Evolutionary conservation across 2,888 invertebrate genomes (phyloP).

Genomic region (Diaprepes abbreviatus): DNA sequence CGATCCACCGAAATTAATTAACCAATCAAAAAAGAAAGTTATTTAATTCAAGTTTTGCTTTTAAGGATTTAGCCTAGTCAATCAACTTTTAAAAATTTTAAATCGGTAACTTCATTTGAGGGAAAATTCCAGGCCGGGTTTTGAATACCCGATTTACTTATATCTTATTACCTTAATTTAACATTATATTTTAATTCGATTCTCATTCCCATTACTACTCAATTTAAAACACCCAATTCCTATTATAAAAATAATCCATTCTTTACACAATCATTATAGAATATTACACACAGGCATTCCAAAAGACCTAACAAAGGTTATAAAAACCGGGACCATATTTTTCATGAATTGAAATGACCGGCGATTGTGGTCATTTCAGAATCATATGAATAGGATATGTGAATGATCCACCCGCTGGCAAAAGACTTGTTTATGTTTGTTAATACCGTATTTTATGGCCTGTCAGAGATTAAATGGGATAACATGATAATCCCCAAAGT

Average conservation of each 20-base stretch:
- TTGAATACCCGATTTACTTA: too few species aligned
- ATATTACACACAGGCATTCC: neutral
- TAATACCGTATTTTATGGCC: constrained; percentile 57
- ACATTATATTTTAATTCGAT: too few species aligned
- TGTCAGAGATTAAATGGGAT: constrained; percentile 59
- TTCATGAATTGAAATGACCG: constrained; percentile 32
- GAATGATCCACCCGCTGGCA: constrained; percentile 56
- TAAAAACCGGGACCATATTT: constrained; percentile 40
- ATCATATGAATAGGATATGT: constrained; percentile 19
- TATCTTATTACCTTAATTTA: too few species aligned
- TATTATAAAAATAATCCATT: neutral
- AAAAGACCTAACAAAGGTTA: constrained; percentile 5
- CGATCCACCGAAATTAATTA: too few species aligned
- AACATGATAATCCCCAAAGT: constrained; percentile 59
- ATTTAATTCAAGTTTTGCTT: too few species aligned
- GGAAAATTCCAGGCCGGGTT: too few species aligned
- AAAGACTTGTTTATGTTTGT: constrained; percentile 57
- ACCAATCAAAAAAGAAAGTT: too few species aligned
- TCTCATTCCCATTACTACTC: too few species aligned
- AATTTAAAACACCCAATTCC: too few species aligned
- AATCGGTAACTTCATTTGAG: too few species aligned
- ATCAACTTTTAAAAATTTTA: too few species aligned
- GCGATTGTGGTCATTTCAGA: neutral
- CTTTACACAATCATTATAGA: neutral
- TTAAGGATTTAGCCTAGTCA: too few species aligned